These are phyloP conservation scores for Pasiphila rectangulata DNA, from an alignment of 2,888 invertebrate genomes.

Conservation along the genomic window DNA sequence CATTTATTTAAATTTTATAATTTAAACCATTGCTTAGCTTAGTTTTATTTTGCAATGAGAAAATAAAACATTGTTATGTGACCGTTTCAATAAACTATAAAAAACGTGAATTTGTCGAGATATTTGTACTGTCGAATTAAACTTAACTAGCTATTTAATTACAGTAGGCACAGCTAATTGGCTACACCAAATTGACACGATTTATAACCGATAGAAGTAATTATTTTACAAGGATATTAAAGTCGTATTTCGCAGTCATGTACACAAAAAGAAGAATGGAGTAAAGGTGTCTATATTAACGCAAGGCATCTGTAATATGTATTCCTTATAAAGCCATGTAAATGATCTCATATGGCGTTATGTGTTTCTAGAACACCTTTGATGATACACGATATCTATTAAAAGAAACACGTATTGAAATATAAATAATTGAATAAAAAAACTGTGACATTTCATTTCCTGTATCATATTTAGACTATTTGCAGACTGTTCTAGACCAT, in stretches of 20 bases:
- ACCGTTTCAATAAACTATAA: not conserved
- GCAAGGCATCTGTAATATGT: conserved; percentile 16
- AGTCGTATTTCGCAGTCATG: not conserved
- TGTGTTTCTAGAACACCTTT: conserved; percentile 25
- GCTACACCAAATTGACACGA: not conserved
- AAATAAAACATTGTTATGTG: not conserved
- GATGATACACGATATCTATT: conserved; percentile 6
- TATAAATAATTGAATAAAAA: conserved; percentile 13
- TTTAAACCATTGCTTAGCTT: not conserved
- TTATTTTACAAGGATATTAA: not conserved
- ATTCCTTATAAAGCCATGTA: conserved; percentile 17
- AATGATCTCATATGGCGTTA: conserved; percentile 15
- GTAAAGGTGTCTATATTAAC: conserved; percentile 14
- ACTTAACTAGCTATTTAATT: not conserved
- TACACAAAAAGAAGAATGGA: conserved; percentile 5
- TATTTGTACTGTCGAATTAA: not conserved
- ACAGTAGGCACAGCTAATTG: too few relatives aligned
- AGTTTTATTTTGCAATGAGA: not conserved
- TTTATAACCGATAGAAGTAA: not conserved
- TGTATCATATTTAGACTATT: conserved; percentile 3
- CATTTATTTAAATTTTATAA: not conserved
- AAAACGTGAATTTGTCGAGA: not conserved
- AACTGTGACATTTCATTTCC: conserved; percentile 10
- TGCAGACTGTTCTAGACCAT: conserved; percentile 9
- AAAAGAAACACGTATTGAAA: conserved; percentile 11